These are phyloP conservation scores for Premnoplex brunnescens DNA, from an alignment of 2,797 vertebrate species.

Conservation along the genomic window DNA sequence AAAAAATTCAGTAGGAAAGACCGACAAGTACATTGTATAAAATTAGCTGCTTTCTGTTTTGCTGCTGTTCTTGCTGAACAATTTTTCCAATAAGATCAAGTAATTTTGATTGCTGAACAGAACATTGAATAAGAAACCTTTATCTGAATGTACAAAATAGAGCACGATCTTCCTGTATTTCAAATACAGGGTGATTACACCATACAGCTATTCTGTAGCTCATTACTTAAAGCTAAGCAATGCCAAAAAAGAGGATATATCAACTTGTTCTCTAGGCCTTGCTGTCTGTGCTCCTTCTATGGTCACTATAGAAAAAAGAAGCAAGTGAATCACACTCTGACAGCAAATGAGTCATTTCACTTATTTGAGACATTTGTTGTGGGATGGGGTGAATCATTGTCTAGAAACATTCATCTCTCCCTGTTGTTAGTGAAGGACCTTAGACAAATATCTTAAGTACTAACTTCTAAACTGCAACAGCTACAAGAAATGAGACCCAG, in stretches of 20 bases:
- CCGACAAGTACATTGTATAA: not conserved
- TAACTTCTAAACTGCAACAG: not conserved
- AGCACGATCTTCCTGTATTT: not conserved
- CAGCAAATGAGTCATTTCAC: constrained; percentile 39
- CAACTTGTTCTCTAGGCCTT: not conserved
- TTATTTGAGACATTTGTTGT: constrained; percentile 1
- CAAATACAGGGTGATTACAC: not conserved
- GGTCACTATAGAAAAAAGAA: not conserved
- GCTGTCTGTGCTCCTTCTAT: not conserved
- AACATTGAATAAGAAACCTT: not conserved
- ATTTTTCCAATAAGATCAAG: not conserved
- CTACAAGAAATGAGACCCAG: not conserved
- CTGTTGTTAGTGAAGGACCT: not conserved
- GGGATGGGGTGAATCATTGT: constrained; percentile 10
- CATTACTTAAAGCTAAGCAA: not conserved
- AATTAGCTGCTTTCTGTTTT: not conserved
- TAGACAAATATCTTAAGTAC: not conserved
- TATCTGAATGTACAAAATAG: not conserved
- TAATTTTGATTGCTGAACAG: not conserved
- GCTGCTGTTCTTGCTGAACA: not conserved
- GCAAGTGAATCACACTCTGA: not conserved
- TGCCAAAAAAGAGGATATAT: not conserved
- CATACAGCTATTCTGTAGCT: not conserved
- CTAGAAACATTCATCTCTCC: not conserved
- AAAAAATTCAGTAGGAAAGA: not conserved